These are phyloP conservation scores for Esperia sulphurella DNA, from an alignment of 2,888 invertebrate species.

Conservation along the genomic window DNA sequence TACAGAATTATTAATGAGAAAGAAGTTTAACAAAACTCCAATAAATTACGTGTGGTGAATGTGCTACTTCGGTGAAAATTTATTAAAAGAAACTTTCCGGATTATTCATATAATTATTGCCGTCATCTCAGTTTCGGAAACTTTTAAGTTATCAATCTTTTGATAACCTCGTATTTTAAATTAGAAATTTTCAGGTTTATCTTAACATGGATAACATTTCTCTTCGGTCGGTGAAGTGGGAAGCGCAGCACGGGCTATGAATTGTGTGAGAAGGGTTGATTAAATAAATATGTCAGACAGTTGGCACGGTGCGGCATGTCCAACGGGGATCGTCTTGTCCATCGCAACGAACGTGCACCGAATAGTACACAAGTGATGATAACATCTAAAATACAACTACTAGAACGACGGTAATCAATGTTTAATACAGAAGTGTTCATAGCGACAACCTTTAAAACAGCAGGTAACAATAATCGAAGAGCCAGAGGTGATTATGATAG, in stretches of 20 bases:
- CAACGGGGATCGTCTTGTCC: not conserved
- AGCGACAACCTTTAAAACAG: too few relatives aligned
- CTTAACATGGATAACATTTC: not conserved
- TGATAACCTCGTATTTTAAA: not conserved
- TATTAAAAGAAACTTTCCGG: not conserved
- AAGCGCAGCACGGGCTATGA: too few relatives aligned
- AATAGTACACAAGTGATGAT: not conserved
- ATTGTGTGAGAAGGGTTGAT: not conserved
- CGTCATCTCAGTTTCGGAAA: not conserved
- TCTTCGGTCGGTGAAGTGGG: not conserved
- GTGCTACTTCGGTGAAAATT: not conserved
- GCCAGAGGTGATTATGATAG: too few relatives aligned
- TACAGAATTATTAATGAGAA: not conserved
- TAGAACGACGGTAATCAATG: too few relatives aligned
- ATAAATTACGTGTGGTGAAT: slow-evolving; percentile 1
- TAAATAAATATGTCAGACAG: not conserved
- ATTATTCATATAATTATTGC: slow-evolving; percentile 1
- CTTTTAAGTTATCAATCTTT: not conserved
- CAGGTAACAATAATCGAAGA: too few relatives aligned
- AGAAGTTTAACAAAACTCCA: slow-evolving; percentile 1
- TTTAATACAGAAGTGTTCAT: too few relatives aligned
- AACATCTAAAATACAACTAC: too few relatives aligned
- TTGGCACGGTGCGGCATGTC: not conserved
- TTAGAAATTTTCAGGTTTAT: too few relatives aligned
- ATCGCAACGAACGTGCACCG: not conserved